Percentiles rank a stretch among this genome's conserved stretches.
These are phyloP conservation scores for Aphelocoma coerulescens DNA, from an alignment of 2,113 vertebrate genomes.

Conservation along the genomic window DNA sequence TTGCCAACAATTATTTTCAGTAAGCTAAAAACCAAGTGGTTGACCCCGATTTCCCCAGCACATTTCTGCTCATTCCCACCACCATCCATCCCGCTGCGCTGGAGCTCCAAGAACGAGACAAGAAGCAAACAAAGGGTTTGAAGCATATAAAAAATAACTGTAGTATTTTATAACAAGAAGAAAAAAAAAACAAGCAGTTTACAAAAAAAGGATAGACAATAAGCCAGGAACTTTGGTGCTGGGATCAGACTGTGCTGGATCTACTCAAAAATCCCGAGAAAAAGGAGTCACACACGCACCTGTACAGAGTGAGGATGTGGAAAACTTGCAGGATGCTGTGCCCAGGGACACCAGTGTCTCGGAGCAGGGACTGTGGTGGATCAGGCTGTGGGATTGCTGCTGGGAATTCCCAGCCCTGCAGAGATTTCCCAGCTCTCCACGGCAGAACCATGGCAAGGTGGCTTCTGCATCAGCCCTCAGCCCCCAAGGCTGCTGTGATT, in stretches of 20 bases:
- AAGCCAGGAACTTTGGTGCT: not conserved
- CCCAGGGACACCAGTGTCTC: not conserved
- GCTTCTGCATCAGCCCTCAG: not conserved
- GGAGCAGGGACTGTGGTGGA: not conserved
- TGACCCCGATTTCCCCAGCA: not conserved
- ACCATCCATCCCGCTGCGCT: fast-evolving
- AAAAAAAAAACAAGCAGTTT: not conserved
- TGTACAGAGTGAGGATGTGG: not conserved
- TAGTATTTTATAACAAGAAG: not conserved
- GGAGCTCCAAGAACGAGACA: not conserved
- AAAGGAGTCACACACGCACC: not conserved
- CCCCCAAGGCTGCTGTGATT: not conserved
- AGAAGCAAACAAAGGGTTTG: not conserved
- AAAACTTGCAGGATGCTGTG: not conserved
- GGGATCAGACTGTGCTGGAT: not conserved
- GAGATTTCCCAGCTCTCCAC: not conserved
- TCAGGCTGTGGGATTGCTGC: not conserved
- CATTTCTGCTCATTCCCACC: not conserved
- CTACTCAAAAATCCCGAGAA: not conserved
- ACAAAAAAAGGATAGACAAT: not conserved
- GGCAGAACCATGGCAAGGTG: not conserved
- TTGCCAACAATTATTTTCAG: not conserved
- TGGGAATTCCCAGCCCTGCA: not conserved
- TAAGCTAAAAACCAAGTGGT: not conserved
- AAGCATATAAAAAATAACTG: conserved; percentile 12